Conservation (phyloP, 2,113 vertebrate genomes). For the Seriola aureovittata region DNA sequence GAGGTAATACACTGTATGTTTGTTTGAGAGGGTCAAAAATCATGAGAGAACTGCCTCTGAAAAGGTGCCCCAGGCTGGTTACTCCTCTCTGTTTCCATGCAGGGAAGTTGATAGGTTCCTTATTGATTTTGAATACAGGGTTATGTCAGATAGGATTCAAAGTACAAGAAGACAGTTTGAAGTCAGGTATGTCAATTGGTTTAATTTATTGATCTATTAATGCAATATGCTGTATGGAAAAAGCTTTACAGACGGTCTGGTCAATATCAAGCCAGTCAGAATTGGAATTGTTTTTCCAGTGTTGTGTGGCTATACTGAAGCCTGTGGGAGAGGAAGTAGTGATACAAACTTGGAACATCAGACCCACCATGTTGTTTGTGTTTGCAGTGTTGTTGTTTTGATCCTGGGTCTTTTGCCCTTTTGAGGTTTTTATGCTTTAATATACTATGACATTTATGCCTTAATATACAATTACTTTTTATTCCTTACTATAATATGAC, state of each 20-base stretch:
- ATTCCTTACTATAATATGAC: no score
- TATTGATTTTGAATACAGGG: background rate
- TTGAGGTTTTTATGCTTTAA: no score
- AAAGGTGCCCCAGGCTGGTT: background rate
- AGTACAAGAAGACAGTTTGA: background rate
- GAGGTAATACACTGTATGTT: background rate
- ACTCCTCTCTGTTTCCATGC: background rate
- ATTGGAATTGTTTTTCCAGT: background rate
- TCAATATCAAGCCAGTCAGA: background rate
- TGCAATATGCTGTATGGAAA: background rate
- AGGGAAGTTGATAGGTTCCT: background rate
- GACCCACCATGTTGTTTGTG: no score
- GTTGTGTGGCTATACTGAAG: background rate
- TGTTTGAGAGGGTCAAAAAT: conserved; percentile 21
- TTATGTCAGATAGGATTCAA: background rate
- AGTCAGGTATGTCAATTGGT: conserved; percentile 4
- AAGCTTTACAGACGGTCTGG: conserved; percentile 4
- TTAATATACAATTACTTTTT: no score
- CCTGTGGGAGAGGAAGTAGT: no score
- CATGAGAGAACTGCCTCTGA: conserved; percentile 1
- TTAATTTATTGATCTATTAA: conserved; percentile 28
- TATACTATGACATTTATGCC: no score
- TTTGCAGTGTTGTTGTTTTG: background rate
- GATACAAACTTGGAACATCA: no score
- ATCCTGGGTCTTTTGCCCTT: background rate